Percentiles rank a stretch among this genome's conserved stretches.
Evolutionary conservation across 2,113 vertebrate genomes (phyloP).

Genomic region (Gopherus flavomarginatus): DNA sequence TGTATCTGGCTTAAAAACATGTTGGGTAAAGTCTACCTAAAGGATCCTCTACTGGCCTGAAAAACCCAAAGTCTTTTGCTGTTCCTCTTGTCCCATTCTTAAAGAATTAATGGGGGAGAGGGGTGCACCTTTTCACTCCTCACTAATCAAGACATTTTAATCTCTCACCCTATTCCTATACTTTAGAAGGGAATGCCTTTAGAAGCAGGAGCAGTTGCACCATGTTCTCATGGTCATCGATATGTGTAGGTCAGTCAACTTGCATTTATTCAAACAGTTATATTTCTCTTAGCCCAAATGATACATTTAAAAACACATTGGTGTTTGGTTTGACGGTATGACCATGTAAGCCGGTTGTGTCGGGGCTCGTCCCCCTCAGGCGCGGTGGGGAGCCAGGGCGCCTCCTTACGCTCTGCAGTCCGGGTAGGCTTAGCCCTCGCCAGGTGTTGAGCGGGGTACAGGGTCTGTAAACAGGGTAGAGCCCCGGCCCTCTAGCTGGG

Average conservation of each 20-base stretch:
- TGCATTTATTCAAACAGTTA: fast-evolving
- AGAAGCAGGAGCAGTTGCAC: fast-evolving
- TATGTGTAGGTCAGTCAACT: background rate
- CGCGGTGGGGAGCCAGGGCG: too few species aligned
- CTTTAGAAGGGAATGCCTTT: background rate
- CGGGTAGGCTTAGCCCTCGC: too few species aligned
- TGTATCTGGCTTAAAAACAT: background rate
- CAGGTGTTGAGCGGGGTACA: too few species aligned
- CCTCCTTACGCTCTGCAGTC: too few species aligned
- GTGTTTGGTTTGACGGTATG: background rate
- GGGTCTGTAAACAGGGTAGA: too few species aligned
- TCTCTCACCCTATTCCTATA: fast-evolving
- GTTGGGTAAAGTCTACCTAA: background rate
- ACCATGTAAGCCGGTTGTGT: too few species aligned
- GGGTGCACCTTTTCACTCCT: background rate
- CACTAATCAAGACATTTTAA: background rate
- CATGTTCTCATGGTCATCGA: background rate
- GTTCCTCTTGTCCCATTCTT: background rate
- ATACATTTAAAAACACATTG: background rate
- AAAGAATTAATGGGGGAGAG: background rate
- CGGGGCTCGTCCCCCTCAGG: too few species aligned
- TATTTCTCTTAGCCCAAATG: fast-evolving
- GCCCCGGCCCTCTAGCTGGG: too few species aligned
- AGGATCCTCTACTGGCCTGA: background rate
- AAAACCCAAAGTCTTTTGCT: background rate